Percentiles rank a stretch among this genome's conserved stretches.
Conservation (phyloP, 2,113 vertebrate species). For the Neodontobutis hainanensis region DNA sequence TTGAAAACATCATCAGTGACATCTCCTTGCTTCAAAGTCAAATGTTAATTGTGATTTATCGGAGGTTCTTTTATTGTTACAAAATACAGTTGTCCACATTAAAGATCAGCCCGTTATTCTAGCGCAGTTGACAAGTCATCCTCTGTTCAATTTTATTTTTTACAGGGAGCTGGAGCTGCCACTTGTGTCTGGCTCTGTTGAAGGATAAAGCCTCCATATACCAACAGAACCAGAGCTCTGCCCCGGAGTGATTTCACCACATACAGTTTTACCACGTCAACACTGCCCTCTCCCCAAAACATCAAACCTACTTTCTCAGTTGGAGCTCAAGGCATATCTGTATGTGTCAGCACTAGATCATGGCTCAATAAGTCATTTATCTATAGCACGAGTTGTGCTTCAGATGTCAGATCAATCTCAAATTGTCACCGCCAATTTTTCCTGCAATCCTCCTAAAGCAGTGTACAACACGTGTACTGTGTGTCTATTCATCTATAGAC, state of each 20-base stretch:
- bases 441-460: constrained; percentile 33
- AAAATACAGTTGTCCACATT: too few relatives aligned
- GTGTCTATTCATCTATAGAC: constrained; percentile 31
- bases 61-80: too few relatives aligned
- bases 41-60: too few relatives aligned
- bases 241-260: constrained; percentile 72
- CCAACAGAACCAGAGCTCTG: constrained; percentile 91
- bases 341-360: constrained; percentile 50
- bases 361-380: constrained; percentile 47
- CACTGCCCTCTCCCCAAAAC: constrained; percentile 22
- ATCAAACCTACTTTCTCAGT: constrained; percentile 48
- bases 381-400: constrained; percentile 40
- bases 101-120: too few relatives aligned
- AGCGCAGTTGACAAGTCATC: background rate
- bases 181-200: constrained; percentile 93
- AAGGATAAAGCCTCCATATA: constrained; percentile 98
- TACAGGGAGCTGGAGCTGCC: constrained; percentile 96
- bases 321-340: constrained; percentile 27
- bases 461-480: constrained; percentile 38
- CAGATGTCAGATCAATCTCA: constrained; percentile 54
- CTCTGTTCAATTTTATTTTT: background rate
- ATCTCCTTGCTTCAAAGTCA: background rate
- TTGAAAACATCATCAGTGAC: background rate
- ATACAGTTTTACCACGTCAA: constrained; percentile 7
- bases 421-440: constrained; percentile 48